Conservation (phyloP, 2,888 invertebrate genomes). For the Panzeria rudis region DNA sequence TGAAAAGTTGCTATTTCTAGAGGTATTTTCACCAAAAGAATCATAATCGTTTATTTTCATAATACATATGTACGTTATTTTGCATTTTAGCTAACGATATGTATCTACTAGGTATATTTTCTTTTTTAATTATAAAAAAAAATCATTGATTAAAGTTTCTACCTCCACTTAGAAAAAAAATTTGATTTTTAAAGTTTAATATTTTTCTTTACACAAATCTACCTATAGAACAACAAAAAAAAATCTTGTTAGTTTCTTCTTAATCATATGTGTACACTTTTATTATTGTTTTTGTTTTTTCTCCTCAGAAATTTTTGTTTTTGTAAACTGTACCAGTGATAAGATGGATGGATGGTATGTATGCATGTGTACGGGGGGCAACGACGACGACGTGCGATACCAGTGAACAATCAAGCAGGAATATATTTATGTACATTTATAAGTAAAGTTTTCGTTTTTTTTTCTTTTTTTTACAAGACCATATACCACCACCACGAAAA, state of each 20-base stretch:
- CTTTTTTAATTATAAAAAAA: too few species aligned
- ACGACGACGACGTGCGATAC: constrained; percentile 57
- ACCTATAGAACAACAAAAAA: constrained; percentile 18
- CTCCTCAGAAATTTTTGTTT: constrained; percentile 73
- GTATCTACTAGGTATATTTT: too few species aligned
- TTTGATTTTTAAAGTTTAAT: background rate
- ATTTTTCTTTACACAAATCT: constrained; percentile 25
- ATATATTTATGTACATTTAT: constrained; percentile 53
- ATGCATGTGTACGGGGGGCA: constrained; percentile 18
- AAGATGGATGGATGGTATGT: constrained; percentile 66
- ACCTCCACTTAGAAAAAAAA: background rate
- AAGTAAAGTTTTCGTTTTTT: constrained; percentile 37
- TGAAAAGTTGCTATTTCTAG: too few species aligned
- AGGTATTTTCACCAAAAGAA: too few species aligned
- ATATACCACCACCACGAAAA: constrained; percentile 35
- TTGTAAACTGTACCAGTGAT: constrained; percentile 81
- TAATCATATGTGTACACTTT: constrained; percentile 42
- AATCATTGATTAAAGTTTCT: too few species aligned
- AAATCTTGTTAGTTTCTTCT: constrained; percentile 53
- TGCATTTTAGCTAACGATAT: too few species aligned
- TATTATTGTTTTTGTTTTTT: constrained; percentile 46
- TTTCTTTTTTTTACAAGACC: constrained; percentile 30
- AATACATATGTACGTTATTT: too few species aligned
- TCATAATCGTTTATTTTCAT: too few species aligned
- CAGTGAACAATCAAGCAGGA: constrained; percentile 59